Conservation (phyloP, 2,113 vertebrate genomes). For the Gallinago media region DNA sequence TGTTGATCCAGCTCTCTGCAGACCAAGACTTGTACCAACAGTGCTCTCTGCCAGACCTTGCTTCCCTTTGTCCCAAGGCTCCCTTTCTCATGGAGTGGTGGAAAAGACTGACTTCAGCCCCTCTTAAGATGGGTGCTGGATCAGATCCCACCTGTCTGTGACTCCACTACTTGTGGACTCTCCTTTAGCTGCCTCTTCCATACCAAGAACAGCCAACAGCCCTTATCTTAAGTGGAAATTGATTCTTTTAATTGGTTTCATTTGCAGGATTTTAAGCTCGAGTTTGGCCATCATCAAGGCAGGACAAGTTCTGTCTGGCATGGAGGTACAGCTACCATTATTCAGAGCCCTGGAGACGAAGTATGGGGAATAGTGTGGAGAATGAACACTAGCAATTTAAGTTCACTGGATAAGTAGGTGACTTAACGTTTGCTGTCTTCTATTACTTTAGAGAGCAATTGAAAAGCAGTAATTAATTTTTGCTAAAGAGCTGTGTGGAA, state of each 20-base stretch:
- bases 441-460: not conserved
- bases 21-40: not conserved
- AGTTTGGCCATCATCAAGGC: slow-evolving; percentile 84
- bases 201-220: not conserved
- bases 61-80: not conserved
- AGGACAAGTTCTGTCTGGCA: slow-evolving; percentile 81
- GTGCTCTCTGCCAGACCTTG: not conserved
- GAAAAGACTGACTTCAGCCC: not conserved
- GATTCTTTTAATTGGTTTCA: slow-evolving; percentile 31
- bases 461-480: not conserved
- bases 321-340: slow-evolving; percentile 90
- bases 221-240: not conserved
- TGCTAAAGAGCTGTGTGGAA: not conserved
- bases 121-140: not conserved
- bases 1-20: not conserved
- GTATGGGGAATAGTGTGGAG: slow-evolving; percentile 96
- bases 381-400: slow-evolving; percentile 80
- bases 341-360: slow-evolving; percentile 82
- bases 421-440: slow-evolving; percentile 48
- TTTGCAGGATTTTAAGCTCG: slow-evolving; percentile 86
- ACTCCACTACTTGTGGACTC: not conserved
- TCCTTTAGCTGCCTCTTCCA: not conserved
- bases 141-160: not conserved
- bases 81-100: not conserved
- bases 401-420: slow-evolving; percentile 87